phyloP scores from a whole-genome alignment of 1,140 invertebrate species.

The Drosophila ambigua region DNA sequence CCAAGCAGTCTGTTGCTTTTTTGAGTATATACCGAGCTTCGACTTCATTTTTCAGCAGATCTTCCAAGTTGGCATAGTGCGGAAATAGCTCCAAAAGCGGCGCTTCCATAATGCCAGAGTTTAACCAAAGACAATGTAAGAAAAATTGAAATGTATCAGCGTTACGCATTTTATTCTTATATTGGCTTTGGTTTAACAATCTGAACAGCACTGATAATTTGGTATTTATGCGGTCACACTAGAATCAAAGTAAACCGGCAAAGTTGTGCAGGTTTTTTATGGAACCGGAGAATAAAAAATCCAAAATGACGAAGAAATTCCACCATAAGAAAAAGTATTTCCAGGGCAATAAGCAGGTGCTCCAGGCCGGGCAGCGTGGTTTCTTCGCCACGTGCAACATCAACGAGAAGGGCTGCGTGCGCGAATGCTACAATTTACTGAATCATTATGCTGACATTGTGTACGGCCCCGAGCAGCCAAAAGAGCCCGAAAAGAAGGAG shows the following conservation, averaged over 20 bases:
- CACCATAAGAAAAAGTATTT: conserved; percentile 68
- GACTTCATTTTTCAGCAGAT: conserved; percentile 43
- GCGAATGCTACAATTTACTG: conserved; percentile 93
- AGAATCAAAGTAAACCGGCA: conserved; percentile 4
- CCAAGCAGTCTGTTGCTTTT: conserved; percentile 25
- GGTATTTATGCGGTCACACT: conserved; percentile 5
- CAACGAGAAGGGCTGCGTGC: conserved; percentile 92
- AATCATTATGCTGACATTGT: conserved; percentile 92
- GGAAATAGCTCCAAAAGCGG: conserved; percentile 47
- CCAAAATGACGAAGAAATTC: conserved; percentile 54
- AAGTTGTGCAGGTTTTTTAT: conserved; percentile 21
- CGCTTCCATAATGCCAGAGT: conserved; percentile 8
- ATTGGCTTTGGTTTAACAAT: too few relatives aligned
- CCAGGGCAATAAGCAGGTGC: conserved; percentile 84
- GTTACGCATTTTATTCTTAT: too few relatives aligned
- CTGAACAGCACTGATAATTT: too few relatives aligned
- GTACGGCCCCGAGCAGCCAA: conserved; percentile 84
- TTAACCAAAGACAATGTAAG: too few relatives aligned
- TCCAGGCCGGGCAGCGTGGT: conserved; percentile 90
- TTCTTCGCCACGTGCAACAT: conserved; percentile 95
- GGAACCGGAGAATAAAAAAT: conserved; percentile 57
- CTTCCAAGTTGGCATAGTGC: conserved; percentile 45
- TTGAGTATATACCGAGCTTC: conserved; percentile 68
- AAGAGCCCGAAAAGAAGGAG: conserved; percentile 46
- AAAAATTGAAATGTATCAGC: too few relatives aligned